These are phyloP conservation scores for Tetrao urogallus DNA, from an alignment of 2,113 vertebrate species.

Conservation along the genomic window DNA sequence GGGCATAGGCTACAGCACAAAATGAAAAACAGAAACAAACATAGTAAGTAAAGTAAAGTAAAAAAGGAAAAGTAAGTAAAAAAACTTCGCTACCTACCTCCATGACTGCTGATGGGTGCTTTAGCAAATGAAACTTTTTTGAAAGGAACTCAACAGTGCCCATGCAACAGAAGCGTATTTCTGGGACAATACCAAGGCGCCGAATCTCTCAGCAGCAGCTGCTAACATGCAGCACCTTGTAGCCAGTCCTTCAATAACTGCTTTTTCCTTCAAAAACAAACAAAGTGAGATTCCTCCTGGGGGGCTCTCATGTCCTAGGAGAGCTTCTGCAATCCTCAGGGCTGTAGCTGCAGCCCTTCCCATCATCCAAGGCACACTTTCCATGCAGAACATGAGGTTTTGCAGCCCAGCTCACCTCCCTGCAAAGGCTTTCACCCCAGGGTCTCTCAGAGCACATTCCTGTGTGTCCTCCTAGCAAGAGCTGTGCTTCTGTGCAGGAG, in stretches of 20 bases:
- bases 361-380: fast-evolving
- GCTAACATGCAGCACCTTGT: fast-evolving
- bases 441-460: no score
- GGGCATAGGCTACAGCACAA: fast-evolving
- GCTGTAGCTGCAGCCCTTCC: background rate
- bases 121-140: background rate
- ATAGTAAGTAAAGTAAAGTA: no score
- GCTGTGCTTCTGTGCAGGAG: background rate
- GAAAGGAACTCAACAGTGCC: background rate
- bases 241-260: background rate
- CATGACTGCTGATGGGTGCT: background rate
- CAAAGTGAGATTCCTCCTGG: background rate
- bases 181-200: background rate
- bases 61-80: no score
- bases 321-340: background rate
- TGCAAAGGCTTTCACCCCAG: background rate
- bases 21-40: background rate
- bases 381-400: fast-evolving
- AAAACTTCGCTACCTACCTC: background rate
- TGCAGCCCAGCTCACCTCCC: fast-evolving
- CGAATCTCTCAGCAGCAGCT: background rate
- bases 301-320: background rate
- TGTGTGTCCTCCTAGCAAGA: background rate
- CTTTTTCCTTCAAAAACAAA: background rate
- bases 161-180: background rate